phyloP scores from a whole-genome alignment of 2,797 vertebrate genomes.

The Pangasius macronema region DNA sequence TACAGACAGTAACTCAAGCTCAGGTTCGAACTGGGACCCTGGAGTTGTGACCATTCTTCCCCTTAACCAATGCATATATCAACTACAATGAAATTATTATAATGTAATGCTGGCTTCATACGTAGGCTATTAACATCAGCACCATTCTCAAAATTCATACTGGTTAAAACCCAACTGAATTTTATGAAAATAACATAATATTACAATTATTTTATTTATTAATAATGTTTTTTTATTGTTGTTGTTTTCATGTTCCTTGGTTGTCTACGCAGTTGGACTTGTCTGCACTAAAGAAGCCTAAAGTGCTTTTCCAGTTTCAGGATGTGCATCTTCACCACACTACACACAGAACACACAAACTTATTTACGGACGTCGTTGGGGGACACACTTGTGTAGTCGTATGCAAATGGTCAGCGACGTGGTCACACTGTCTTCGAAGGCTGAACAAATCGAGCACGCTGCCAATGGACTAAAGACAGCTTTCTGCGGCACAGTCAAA shows the following conservation, averaged over 20 bases:
- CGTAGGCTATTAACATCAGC: not conserved
- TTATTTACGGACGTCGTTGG: no score
- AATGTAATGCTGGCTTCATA: not conserved
- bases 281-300: slow-evolving; percentile 3
- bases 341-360: not conserved
- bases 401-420: no score
- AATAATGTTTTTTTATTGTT: not conserved
- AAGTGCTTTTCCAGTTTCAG: slow-evolving; percentile 7
- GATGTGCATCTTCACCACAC: not conserved
- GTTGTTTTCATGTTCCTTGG: not conserved
- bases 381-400: no score
- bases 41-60: not conserved
- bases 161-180: not conserved
- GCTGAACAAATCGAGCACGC: not conserved
- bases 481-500: not conserved
- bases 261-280: not conserved
- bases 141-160: not conserved
- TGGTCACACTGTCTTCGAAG: no score
- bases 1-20: no score
- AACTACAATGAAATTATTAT: not conserved
- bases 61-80: not conserved
- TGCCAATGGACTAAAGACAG: not conserved
- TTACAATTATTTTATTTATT: not conserved
- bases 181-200: not conserved
- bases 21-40: not conserved